Percentiles rank a stretch among this genome's conserved stretches.
Conservation (phyloP, 1,140 invertebrate species). For the Plutomurus gul region DNA sequence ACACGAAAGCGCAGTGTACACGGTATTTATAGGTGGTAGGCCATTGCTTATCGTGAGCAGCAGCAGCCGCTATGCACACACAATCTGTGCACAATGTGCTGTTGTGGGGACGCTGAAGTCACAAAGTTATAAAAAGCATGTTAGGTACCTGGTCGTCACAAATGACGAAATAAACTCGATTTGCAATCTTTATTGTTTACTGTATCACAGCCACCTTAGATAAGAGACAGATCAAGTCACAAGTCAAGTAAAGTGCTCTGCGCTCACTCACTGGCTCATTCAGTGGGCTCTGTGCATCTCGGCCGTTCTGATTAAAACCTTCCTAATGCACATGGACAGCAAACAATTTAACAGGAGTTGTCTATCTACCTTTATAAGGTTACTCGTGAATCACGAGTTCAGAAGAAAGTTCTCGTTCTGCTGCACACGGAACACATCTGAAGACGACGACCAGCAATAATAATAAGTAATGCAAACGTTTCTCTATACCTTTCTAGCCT, state of each 20-base stretch:
- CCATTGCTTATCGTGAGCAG: too few species aligned
- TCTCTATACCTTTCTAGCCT: too few species aligned
- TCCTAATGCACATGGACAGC: not conserved
- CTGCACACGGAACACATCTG: not conserved
- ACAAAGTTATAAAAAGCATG: not conserved
- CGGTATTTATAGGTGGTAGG: too few species aligned
- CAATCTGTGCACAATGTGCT: too few species aligned
- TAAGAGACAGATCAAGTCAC: not conserved
- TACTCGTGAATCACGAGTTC: slow-evolving; percentile 14
- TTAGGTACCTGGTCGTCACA: not conserved
- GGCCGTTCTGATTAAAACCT: not conserved
- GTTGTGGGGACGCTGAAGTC: too few species aligned
- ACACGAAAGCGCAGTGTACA: slow-evolving; percentile 2
- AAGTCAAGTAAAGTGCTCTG: not conserved
- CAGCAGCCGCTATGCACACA: not conserved
- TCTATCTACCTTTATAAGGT: slow-evolving; percentile 16
- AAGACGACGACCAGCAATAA: too few species aligned
- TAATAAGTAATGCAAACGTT: too few species aligned
- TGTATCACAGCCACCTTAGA: not conserved
- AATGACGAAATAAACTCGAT: not conserved
- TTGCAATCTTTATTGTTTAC: slow-evolving; percentile 15
- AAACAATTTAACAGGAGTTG: slow-evolving; percentile 23
- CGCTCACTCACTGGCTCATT: too few species aligned
- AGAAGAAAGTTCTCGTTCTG: slow-evolving; percentile 7
- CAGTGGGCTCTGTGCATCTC: too few species aligned